Conservation (phyloP, 1,140 invertebrate species). For the Yoshiicerus persimilis region DNA sequence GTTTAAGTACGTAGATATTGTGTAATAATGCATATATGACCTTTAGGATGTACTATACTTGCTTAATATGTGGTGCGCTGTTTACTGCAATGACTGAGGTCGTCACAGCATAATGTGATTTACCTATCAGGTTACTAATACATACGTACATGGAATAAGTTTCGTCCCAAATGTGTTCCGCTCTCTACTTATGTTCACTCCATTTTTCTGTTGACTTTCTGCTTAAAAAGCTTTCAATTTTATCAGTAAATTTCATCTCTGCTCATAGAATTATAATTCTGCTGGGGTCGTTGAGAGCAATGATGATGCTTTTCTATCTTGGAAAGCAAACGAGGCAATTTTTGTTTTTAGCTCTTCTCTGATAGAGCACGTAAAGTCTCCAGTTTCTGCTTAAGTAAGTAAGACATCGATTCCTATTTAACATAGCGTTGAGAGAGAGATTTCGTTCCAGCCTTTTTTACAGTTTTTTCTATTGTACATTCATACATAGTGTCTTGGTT, state of each 20-base stretch:
- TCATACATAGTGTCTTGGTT: neutral
- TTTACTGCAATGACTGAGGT: neutral
- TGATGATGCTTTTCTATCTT: neutral
- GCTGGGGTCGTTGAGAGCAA: neutral
- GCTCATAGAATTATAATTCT: slow-evolving; percentile 7
- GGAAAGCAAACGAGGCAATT: slow-evolving; percentile 12
- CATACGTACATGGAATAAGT: neutral
- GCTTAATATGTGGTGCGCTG: neutral
- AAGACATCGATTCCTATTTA: neutral
- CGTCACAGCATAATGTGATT: neutral
- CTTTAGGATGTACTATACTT: neutral
- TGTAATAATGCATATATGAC: too few relatives aligned
- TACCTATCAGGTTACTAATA: neutral
- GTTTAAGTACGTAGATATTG: neutral
- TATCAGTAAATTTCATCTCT: neutral
- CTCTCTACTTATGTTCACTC: neutral
- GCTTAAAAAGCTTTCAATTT: slow-evolving; percentile 12
- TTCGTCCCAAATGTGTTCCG: neutral
- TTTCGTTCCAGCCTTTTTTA: neutral
- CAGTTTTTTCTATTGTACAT: neutral
- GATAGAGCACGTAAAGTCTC: neutral
- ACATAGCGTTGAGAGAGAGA: neutral
- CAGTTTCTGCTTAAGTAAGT: slow-evolving; percentile 2
- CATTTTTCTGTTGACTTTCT: neutral
- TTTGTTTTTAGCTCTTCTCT: neutral